These are phyloP conservation scores for Catagonus wagneri DNA, from an alignment of 2,113 vertebrate species.

Conservation along the genomic window DNA sequence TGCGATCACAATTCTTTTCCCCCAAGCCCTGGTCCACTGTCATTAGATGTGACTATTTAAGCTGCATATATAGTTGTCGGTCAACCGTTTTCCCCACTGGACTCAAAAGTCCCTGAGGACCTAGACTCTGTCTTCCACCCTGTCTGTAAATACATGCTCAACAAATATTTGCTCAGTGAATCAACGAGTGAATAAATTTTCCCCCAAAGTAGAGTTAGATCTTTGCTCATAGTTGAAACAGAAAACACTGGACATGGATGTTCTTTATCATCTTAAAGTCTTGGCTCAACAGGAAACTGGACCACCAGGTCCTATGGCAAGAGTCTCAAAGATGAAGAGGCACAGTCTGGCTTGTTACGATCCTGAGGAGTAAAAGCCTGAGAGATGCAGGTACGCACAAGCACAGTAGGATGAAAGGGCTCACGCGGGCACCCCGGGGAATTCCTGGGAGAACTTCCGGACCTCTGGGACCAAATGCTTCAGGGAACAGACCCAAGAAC, in stretches of 20 bases:
- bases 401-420: not conserved
- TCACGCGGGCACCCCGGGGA: fast-evolving
- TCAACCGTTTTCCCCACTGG: not conserved
- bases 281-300: not conserved
- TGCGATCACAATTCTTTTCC: not conserved
- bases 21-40: not conserved
- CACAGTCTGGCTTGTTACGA: not conserved
- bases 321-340: not conserved
- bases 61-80: not conserved
- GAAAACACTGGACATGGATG: not conserved
- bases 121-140: not conserved
- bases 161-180: not conserved
- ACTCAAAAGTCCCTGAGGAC: not conserved
- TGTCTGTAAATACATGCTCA: not conserved
- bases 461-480: not conserved
- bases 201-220: not conserved
- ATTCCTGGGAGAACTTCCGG: not conserved
- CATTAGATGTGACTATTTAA: not conserved
- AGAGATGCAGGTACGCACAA: not conserved
- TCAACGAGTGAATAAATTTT: not conserved
- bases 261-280: not conserved
- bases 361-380: not conserved
- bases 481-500: not conserved
- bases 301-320: not conserved
- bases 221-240: not conserved